A percentile compares a stretch with the other conserved stretches of the same genome.
Evolutionary conservation across 2,888 invertebrate species (phyloP).

Genomic region (Syrista parreyssii): DNA sequence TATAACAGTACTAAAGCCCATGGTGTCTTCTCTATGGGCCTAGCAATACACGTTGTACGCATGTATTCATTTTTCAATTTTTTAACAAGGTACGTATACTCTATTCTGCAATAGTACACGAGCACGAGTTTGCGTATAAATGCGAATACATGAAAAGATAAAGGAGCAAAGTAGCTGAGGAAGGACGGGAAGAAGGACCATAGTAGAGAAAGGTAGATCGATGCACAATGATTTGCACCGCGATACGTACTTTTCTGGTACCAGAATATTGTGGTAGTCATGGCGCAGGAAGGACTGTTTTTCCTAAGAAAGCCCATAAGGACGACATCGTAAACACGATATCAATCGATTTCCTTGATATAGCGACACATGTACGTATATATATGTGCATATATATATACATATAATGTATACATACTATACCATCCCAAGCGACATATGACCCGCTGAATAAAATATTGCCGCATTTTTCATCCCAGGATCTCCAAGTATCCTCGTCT

Average conservation of each 20-base stretch:
- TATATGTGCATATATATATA: background rate
- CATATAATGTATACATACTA: background rate
- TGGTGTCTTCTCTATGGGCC: background rate
- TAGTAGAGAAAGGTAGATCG: background rate
- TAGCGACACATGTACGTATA: background rate
- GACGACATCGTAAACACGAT: background rate
- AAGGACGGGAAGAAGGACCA: background rate
- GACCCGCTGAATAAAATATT: slow-evolving; percentile 4
- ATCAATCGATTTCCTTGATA: background rate
- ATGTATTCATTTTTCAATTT: background rate
- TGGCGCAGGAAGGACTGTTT: background rate
- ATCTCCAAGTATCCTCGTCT: background rate
- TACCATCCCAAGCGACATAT: background rate
- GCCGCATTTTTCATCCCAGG: background rate
- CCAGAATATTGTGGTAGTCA: background rate
- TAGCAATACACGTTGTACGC: background rate
- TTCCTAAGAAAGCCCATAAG: background rate
- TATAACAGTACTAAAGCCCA: too few species aligned
- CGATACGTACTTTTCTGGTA: background rate
- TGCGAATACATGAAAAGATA: too few species aligned
- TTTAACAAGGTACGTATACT: background rate
- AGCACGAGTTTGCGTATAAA: background rate
- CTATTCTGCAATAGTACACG: background rate
- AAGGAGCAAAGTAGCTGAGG: too few species aligned
- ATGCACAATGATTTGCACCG: background rate